A percentile compares a stretch with the other conserved stretches of the same genome.
Evolutionary conservation across 2,797 vertebrate species (phyloP).

Genomic region (Odontamblyopus lacepedii): DNA sequence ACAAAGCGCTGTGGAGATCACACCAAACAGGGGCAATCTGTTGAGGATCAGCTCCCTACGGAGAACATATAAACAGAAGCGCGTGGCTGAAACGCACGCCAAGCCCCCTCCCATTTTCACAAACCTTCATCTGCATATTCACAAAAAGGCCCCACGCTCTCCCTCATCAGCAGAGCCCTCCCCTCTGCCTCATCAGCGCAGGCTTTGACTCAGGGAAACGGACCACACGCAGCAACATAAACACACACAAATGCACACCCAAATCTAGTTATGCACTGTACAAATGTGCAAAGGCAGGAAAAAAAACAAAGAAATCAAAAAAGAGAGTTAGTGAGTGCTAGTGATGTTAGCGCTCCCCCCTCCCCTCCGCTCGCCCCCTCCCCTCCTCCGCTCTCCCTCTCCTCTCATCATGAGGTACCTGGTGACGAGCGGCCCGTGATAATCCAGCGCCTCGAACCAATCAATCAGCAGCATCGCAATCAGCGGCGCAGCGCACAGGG

Average conservation of each 20-base stretch:
- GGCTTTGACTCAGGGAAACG: slow-evolving; percentile 69
- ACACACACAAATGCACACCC: slow-evolving; percentile 55
- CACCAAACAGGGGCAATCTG: slow-evolving; percentile 85
- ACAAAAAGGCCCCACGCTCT: slow-evolving; percentile 78
- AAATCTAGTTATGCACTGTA: slow-evolving; percentile 66
- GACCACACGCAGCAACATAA: slow-evolving; percentile 66
- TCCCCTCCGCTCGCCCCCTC: slow-evolving; percentile 26
- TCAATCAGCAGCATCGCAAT: slow-evolving; percentile 85
- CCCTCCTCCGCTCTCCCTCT: slow-evolving; percentile 60
- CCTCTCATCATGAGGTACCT: slow-evolving; percentile 83
- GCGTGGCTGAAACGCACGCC: slow-evolving; percentile 82
- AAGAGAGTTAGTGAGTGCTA: slow-evolving; percentile 70
- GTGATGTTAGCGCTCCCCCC: slow-evolving; percentile 65
- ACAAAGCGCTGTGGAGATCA: slow-evolving; percentile 80
- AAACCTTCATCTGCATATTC: slow-evolving; percentile 83
- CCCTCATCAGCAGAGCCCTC: slow-evolving; percentile 79
- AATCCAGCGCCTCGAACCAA: slow-evolving; percentile 83
- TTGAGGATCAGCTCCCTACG: slow-evolving; percentile 84
- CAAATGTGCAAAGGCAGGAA: slow-evolving; percentile 63
- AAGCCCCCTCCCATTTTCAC: slow-evolving; percentile 84
- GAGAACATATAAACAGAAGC: slow-evolving; percentile 86
- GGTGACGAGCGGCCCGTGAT: slow-evolving; percentile 82
- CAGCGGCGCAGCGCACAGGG: slow-evolving; percentile 72
- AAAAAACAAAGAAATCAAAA: slow-evolving; percentile 68
- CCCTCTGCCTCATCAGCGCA: slow-evolving; percentile 78